Evolutionary conservation across 2,888 invertebrate species (phyloP).

Genomic region (Sympetrum striolatum): DNA sequence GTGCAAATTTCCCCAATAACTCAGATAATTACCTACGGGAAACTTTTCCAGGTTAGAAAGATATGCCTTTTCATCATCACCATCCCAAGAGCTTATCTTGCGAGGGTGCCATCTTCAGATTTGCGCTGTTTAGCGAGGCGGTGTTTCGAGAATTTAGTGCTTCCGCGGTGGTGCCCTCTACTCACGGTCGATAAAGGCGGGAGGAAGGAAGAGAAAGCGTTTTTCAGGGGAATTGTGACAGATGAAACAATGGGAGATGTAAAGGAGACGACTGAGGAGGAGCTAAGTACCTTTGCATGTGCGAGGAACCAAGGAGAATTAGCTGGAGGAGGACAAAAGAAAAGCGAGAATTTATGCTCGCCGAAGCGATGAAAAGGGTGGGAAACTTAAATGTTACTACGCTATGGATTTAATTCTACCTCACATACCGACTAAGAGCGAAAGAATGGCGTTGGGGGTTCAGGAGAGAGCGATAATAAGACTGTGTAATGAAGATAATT

Average conservation of each 20-base stretch:
- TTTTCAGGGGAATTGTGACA: background rate
- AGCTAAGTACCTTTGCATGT: background rate
- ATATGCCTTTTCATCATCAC: too few relatives aligned
- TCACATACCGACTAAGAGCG: too few relatives aligned
- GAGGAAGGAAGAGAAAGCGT: background rate
- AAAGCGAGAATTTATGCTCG: background rate
- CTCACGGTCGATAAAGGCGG: background rate
- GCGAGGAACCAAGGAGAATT: too few relatives aligned
- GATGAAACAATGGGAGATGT: background rate
- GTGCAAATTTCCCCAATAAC: too few relatives aligned
- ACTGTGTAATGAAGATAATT: too few relatives aligned
- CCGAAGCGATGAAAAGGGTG: background rate
- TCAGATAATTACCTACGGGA: too few relatives aligned
- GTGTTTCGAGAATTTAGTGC: background rate
- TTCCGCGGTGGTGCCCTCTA: background rate
- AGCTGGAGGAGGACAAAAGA: background rate
- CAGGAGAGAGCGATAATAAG: too few relatives aligned
- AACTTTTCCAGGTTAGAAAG: too few relatives aligned
- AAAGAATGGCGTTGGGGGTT: too few relatives aligned
- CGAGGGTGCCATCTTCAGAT: background rate
- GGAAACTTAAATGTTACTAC: too few relatives aligned
- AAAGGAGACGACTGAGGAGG: background rate
- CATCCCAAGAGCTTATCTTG: background rate
- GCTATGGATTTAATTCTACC: too few relatives aligned
- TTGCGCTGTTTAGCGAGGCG: background rate